Base-by-base conservation (phyloP, 1,140 invertebrate genomes). In the Ganaspis sp. region DNA sequence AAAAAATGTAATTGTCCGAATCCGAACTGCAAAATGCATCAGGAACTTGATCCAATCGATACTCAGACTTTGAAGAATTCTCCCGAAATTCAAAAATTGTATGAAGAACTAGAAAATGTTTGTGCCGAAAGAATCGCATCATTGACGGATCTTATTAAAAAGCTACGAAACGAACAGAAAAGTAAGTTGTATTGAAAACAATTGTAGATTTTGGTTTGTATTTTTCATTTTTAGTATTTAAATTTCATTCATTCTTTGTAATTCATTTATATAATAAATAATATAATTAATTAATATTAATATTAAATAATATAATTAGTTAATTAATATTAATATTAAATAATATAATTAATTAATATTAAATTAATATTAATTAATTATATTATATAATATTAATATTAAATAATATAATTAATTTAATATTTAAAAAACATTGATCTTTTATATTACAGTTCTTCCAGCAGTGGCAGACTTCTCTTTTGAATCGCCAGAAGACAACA, bases 81-180 rank as follows among this genome's bases (percentile, higher is more conserved):
- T 70, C 86, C 89, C 0, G 83, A 88, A 15, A 84, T 87, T 54
- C 42, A 87, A 1, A 84, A 86, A 54, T 87, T 84, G 19, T 86
- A 86, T 3, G 87, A 91, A 9, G 84, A 89, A 38, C 77, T 91
- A 4, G 87, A 90, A 58, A 87, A 80, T 15, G 82, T 82, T 6
- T 89, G 82, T n/a, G 76, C 85, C 0, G 86, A 89, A n/a, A 86
- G 89, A 77, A 90, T 91, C 70, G 86, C 85, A 8, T 89, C 88
- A 6, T 70, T 91, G 6, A 83, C 80, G 0, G 86, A 89, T 69
- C 80, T 88, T 5, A 87, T 91, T 8, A 79, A 87, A 69, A 84
- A 79, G 81, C 81, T 91, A 21, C 85, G 89, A 40, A 84, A 83
- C 26, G 86, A 89, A 45, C 83, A 88, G n/a, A 84, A 74, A 76